phyloP scores from a whole-genome alignment of 2,888 invertebrate species.

The Hydrotaea diabolus region DNA sequence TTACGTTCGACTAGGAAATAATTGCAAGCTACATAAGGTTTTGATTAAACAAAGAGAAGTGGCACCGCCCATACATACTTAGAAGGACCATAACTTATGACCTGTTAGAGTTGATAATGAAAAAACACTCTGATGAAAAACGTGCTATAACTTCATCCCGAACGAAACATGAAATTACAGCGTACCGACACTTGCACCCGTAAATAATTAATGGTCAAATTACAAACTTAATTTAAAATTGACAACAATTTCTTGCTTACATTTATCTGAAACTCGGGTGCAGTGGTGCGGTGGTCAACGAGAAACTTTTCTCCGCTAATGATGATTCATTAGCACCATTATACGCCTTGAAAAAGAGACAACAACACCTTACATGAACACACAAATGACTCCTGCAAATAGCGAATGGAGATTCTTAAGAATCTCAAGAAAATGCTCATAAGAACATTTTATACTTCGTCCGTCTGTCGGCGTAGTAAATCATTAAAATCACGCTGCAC shows the following conservation, averaged over 20 bases:
- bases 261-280: background rate
- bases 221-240: slow-evolving; percentile 23
- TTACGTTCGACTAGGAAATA: no score
- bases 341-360: slow-evolving; percentile 27
- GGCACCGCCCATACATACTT: no score
- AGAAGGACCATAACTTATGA: no score
- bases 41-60: no score
- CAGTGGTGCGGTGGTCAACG: background rate
- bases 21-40: no score
- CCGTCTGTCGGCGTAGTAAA: background rate
- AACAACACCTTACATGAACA: background rate
- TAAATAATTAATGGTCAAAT: background rate
- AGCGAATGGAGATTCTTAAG: background rate
- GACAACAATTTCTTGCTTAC: slow-evolving; percentile 29
- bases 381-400: background rate
- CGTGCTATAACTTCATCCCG: no score
- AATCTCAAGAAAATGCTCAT: background rate
- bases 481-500: slow-evolving; percentile 27
- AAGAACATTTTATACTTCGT: background rate
- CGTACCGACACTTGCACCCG: background rate
- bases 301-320: slow-evolving; percentile 52
- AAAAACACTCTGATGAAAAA: no score
- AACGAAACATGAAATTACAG: background rate
- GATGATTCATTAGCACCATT: slow-evolving; percentile 66
- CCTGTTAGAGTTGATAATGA: no score